Evolutionary conservation across 2,113 vertebrate genomes (phyloP).

Genomic region (Planiliza haematocheilus): DNA sequence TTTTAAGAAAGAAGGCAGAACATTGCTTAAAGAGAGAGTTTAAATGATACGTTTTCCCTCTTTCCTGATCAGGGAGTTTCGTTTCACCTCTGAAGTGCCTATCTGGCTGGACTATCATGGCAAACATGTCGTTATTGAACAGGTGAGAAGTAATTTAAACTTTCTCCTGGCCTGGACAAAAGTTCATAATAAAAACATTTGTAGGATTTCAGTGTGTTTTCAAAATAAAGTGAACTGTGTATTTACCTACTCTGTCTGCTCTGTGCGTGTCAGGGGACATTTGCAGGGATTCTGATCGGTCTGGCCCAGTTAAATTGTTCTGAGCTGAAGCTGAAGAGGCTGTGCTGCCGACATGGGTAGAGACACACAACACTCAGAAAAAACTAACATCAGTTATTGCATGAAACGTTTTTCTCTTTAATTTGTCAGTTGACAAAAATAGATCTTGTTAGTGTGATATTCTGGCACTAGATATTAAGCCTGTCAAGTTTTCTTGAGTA

Average conservation of each 20-base stretch:
- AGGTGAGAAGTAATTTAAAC: slow-evolving; percentile 78
- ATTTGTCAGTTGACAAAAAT: not conserved
- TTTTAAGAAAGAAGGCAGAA: not conserved
- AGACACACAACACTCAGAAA: slow-evolving; percentile 2
- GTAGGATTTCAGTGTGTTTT: not conserved
- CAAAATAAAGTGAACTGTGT: too few species aligned
- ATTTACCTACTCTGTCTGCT: not conserved
- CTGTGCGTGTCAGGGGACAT: slow-evolving; percentile 86
- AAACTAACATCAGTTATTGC: slow-evolving; percentile 1
- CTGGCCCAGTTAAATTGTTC: slow-evolving; percentile 94
- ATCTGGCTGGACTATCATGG: slow-evolving; percentile 95
- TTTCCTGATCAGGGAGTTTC: slow-evolving; percentile 86
- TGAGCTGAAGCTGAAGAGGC: slow-evolving; percentile 91
- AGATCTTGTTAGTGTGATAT: not conserved
- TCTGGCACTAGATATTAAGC: not conserved
- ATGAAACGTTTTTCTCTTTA: not conserved
- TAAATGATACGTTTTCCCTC: not conserved
- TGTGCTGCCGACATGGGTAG: slow-evolving; percentile 93
- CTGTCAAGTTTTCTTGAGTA: not conserved
- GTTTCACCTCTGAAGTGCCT: slow-evolving; percentile 93
- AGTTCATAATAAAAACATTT: not conserved
- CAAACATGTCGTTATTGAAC: slow-evolving; percentile 92
- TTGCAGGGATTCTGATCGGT: slow-evolving; percentile 93
- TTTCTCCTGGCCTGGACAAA: not conserved
- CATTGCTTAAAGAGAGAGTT: not conserved